Conservation (phyloP, 2,888 invertebrate species). For the Sclerodermus sp. region DNA sequence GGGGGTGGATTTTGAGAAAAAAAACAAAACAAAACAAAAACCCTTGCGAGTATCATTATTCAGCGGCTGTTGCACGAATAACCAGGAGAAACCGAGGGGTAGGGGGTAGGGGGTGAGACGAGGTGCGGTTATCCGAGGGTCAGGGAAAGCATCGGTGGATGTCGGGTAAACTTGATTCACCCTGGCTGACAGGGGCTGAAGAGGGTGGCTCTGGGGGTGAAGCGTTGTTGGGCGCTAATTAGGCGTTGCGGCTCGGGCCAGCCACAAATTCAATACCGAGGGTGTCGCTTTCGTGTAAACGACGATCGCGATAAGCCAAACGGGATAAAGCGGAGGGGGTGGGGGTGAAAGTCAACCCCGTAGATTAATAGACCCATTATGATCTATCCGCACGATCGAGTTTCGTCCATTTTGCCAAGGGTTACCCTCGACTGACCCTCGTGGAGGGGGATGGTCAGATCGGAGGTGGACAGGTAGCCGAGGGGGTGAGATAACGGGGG, state of each 20-base stretch:
- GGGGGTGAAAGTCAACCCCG: slow-evolving; percentile 18
- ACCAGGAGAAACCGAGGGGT: no score
- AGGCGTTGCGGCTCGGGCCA: slow-evolving; percentile 29
- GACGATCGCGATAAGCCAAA: slow-evolving; percentile 27
- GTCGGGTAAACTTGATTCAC: no score
- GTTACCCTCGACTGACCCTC: background rate
- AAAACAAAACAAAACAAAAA: no score
- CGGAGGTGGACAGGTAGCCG: no score
- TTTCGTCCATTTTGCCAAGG: slow-evolving; percentile 4
- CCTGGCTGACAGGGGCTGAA: background rate
- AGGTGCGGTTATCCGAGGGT: background rate
- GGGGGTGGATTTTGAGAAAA: no score
- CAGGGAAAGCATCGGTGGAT: no score
- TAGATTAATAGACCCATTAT: slow-evolving; percentile 38
- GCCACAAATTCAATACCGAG: slow-evolving; percentile 28
- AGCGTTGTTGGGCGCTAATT: slow-evolving; percentile 38
- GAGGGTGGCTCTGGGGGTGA: background rate
- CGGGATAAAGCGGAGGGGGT: slow-evolving; percentile 21
- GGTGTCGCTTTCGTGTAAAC: slow-evolving; percentile 21
- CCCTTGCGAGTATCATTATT: no score
- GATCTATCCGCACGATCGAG: slow-evolving; percentile 29
- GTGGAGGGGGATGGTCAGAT: no score
- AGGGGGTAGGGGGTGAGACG: no score
- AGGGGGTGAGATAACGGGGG: no score
- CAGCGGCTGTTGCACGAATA: no score